Base-by-base conservation (phyloP, 1,140 invertebrate species). In the Thaumetopoea pityocampa region DNA sequence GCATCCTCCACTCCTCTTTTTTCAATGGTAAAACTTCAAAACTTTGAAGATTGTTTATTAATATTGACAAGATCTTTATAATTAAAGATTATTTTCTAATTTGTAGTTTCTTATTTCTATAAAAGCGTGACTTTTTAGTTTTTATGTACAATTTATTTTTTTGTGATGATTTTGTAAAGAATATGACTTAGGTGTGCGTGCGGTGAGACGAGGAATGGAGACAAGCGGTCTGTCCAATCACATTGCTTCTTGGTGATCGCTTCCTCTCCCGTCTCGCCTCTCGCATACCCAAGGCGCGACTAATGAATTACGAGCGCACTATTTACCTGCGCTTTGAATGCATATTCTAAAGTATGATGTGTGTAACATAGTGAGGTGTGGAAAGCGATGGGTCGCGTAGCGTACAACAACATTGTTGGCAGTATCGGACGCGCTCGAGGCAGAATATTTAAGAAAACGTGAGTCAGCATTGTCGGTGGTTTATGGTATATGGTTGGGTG, bases 391-490 rank as follows among this genome's bases (percentile, higher is more conserved):
- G 64, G 62, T 19, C 61, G 69, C 32, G 50, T 62, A 24, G 66
- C 66, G 24, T 80, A 74, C 70, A 66, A 48, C 57, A 52, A 53
- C 18, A 54, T 83, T 18, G 57, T 80, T 37, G 72, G 79, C 48
- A 72, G 64, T 44, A 30, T 80, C 45, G 71, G 67, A 24, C 52
- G 76, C 51, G 70, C 74, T 50, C 70, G 74, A 56, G 70, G 79
- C 38, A 64, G 60, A 56, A 83, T 83, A 70, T 74, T 80, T 51
- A 83, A 83, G 50, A 71, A 74, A 71, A 79, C 68, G 79, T 83
- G 79, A 83, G 79, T 83, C 63, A 63, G 19, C 44, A 12, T 22
- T 11, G 2, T 2, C 4, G 8, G 8, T 6, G 8, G 6, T 26
- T 11, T 38, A 1, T 3, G n/a, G 22, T 17, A 27, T 30, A 27